Conservation (phyloP, 1,140 invertebrate genomes). For the Achatina immaculata region DNA sequence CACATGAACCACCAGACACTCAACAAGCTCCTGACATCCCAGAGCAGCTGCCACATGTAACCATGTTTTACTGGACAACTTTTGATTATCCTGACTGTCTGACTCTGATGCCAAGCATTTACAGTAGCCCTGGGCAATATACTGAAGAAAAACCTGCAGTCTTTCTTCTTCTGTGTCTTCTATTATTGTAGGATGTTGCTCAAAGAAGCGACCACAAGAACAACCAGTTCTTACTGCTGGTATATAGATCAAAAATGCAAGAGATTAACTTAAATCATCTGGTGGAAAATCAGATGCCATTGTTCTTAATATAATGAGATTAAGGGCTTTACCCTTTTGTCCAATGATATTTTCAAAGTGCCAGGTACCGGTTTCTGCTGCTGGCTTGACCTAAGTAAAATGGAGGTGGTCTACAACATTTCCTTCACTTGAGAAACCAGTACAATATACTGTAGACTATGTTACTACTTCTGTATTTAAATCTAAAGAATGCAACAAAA, state of each 20-base stretch:
- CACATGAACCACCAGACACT: background rate
- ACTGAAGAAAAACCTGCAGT: slow-evolving; percentile 20
- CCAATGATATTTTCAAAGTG: too few species aligned
- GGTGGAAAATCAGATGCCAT: too few species aligned
- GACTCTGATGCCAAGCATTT: slow-evolving; percentile 26
- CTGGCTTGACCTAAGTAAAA: too few species aligned
- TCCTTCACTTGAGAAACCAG: too few species aligned
- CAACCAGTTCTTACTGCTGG: slow-evolving; percentile 28
- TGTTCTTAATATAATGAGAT: too few species aligned
- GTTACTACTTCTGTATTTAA: too few species aligned
- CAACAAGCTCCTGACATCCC: slow-evolving; percentile 2
- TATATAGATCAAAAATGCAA: background rate
- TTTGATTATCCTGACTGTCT: background rate
- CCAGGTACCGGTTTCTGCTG: too few species aligned
- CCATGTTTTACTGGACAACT: background rate
- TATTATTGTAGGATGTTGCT: slow-evolving; percentile 42
- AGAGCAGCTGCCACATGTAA: slow-evolving; percentile 29
- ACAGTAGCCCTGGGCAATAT: slow-evolving; percentile 35
- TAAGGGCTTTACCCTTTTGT: too few species aligned
- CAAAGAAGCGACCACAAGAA: slow-evolving; percentile 45
- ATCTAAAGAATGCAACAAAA: too few species aligned
- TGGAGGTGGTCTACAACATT: too few species aligned
- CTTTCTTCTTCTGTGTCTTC: slow-evolving; percentile 38
- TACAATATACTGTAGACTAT: too few species aligned
- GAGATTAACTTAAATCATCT: too few species aligned